A percentile compares a stretch with the other conserved stretches of the same genome.
These are phyloP conservation scores for Uromys caudimaculatus DNA, from an alignment of 2,797 vertebrate species.

Conservation along the genomic window DNA sequence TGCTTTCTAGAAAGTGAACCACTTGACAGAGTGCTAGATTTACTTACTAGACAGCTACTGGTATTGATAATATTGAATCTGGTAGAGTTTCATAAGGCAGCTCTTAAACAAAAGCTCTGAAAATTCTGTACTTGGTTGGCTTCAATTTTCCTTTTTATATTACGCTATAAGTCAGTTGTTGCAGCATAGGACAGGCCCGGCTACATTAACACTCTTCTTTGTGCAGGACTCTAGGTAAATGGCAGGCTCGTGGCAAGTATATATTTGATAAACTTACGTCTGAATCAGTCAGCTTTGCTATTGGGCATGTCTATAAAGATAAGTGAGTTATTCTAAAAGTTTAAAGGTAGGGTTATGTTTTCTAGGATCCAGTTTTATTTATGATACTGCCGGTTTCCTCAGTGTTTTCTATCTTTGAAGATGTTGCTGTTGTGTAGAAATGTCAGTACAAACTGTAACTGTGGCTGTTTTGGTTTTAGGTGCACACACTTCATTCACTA, in stretches of 20 bases:
- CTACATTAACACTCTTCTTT: not conserved
- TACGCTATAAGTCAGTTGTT: constrained; percentile 5
- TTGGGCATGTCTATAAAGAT: constrained; percentile 7
- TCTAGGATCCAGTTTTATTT: not conserved
- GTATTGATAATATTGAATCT: constrained; percentile 31
- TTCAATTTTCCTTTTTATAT: not conserved
- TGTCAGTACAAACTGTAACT: constrained; percentile 67
- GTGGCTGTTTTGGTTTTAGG: constrained; percentile 88
- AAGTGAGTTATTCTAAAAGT: constrained; percentile 27
- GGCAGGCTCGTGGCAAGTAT: not conserved
- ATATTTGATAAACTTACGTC: not conserved
- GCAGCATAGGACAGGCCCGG: not conserved
- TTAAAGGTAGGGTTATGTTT: constrained; percentile 42
- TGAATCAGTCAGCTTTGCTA: not conserved
- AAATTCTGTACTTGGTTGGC: constrained; percentile 40
- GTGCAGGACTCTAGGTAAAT: not conserved
- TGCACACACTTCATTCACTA: constrained; percentile 95
- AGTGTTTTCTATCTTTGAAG: constrained; percentile 60
- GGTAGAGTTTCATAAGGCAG: not conserved
- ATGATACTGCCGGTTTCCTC: constrained; percentile 28
- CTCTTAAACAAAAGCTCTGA: constrained; percentile 47
- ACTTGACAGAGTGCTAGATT: constrained; percentile 63
- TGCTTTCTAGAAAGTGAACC: constrained; percentile 56
- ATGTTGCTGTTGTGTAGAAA: constrained; percentile 50
- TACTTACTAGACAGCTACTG: constrained; percentile 43